Evolutionary conservation across 2,797 vertebrate genomes (phyloP).

Genomic region (Acanthurus tractus): DNA sequence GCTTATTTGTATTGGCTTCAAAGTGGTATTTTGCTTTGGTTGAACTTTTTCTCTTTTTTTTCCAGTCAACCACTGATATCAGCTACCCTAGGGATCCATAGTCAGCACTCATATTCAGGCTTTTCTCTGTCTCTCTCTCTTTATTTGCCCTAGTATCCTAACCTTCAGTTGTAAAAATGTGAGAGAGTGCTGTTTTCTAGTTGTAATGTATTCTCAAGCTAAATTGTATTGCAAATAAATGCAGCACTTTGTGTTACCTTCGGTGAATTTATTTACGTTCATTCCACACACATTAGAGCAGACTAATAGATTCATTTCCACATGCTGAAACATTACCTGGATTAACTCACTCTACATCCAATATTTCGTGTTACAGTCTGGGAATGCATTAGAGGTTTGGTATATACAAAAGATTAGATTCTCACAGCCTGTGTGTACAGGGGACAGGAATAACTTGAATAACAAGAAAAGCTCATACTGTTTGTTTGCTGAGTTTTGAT

Average conservation of each 20-base stretch:
- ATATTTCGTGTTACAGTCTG: conserved; percentile 30
- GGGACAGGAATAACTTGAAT: conserved; percentile 25
- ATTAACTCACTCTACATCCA: conserved; percentile 48
- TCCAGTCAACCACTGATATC: conserved; percentile 60
- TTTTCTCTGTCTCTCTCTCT: conserved; percentile 42
- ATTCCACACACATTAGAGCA: conserved; percentile 55
- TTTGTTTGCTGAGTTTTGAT: conserved; percentile 22
- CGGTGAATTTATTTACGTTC: conserved; percentile 59
- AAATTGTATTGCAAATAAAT: conserved; percentile 50
- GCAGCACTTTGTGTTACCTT: conserved; percentile 42
- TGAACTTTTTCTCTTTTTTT: conserved; percentile 63
- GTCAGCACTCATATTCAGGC: conserved; percentile 61
- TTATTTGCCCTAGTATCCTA: conserved; percentile 40
- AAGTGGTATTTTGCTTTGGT: conserved; percentile 71
- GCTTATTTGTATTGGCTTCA: conserved; percentile 69
- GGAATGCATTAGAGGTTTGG: conserved; percentile 43
- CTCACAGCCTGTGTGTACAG: conserved; percentile 20
- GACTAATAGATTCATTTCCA: conserved; percentile 58
- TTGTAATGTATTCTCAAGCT: conserved; percentile 45
- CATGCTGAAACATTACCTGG: conserved; percentile 51
- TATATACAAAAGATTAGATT: conserved; percentile 32
- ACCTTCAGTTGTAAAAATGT: conserved; percentile 38
- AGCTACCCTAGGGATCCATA: conserved; percentile 61
- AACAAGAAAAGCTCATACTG: conserved; percentile 13
- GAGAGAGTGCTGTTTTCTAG: conserved; percentile 45